Evolutionary conservation across 2,113 vertebrate genomes (phyloP).

Genomic region (Sarotherodon lohbergeri): DNA sequence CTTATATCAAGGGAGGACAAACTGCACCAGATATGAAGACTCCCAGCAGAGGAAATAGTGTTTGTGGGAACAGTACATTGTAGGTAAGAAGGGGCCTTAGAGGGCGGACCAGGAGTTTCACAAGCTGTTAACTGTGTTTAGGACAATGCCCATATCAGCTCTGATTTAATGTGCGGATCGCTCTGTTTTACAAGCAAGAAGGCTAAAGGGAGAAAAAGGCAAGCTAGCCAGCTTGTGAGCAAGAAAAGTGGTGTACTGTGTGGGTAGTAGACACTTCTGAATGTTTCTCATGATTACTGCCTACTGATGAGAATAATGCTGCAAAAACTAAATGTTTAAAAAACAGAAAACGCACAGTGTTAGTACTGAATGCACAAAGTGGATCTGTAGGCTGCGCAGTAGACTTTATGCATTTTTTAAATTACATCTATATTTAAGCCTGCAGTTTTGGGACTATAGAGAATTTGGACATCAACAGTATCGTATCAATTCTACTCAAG

Average conservation of each 20-base stretch:
- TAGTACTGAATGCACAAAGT: not conserved
- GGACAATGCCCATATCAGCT: conserved; percentile 12
- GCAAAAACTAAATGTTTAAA: not conserved
- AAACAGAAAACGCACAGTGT: not conserved
- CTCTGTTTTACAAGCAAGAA: not conserved
- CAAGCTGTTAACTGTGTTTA: conserved; percentile 27
- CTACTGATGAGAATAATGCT: not conserved
- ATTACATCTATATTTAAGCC: not conserved
- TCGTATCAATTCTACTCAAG: not conserved
- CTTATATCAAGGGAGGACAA: conserved; percentile 28
- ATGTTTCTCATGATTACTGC: not conserved
- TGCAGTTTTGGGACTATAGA: not conserved
- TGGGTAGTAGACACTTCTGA: conserved; percentile 29
- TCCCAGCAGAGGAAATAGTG: not conserved
- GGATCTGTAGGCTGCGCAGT: not conserved
- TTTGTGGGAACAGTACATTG: not conserved
- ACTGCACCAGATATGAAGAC: conserved; percentile 2
- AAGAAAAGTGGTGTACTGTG: not conserved
- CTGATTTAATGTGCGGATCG: conserved; percentile 18
- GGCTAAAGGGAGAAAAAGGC: not conserved
- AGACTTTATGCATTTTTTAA: not conserved
- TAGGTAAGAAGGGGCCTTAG: not conserved
- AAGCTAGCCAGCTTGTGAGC: not conserved
- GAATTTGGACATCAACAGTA: rapidly evolving
- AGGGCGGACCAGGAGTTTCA: not conserved